These are phyloP conservation scores for Dicycla oo DNA, from an alignment of 2,888 invertebrate species.

Conservation along the genomic window DNA sequence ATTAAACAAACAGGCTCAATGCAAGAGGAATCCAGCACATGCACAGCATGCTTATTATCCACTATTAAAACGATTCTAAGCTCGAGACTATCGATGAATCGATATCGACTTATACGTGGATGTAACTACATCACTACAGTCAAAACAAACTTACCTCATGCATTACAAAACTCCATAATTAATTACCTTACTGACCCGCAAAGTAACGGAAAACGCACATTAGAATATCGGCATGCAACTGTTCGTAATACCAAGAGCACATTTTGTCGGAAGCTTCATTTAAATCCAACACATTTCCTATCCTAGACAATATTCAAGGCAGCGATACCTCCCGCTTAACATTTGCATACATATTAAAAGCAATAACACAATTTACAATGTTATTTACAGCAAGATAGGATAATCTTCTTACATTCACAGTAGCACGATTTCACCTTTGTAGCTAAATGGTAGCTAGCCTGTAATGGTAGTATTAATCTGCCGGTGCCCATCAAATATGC, in stretches of 20 bases:
- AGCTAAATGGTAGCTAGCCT: constrained; percentile 67
- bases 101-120: too few relatives aligned
- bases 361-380: constrained; percentile 55
- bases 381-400: constrained; percentile 52
- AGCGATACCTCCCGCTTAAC: constrained; percentile 34
- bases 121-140: constrained; percentile 5
- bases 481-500: constrained; percentile 69
- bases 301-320: constrained; percentile 52
- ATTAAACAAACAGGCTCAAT: not conserved
- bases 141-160: constrained; percentile 18
- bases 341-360: constrained; percentile 64
- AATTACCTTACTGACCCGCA: constrained; percentile 24
- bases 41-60: not conserved
- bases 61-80: not conserved
- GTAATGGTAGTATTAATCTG: constrained; percentile 76
- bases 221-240: constrained; percentile 21
- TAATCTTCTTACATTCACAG: constrained; percentile 71
- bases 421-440: constrained; percentile 78
- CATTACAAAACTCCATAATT: constrained; percentile 18
- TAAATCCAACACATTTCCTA: constrained; percentile 38
- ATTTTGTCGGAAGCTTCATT: constrained; percentile 52
- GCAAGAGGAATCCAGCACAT: not conserved
- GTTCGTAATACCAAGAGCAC: constrained; percentile 16
- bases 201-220: constrained; percentile 35
- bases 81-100: not conserved